phyloP scores from a whole-genome alignment of 2,797 vertebrate species.

The Sebastes itinus region DNA sequence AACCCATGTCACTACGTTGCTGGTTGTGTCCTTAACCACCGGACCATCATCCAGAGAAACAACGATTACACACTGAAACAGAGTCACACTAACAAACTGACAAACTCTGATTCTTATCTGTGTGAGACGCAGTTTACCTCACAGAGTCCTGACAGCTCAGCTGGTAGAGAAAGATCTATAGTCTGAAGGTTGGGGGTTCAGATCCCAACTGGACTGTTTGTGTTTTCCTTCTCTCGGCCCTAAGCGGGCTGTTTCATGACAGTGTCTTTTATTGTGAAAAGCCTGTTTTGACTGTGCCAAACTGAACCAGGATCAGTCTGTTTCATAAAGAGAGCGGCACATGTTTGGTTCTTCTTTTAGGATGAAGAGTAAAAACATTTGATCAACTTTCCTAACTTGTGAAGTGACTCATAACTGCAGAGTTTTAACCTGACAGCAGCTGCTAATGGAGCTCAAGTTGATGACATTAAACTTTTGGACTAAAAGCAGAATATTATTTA shows the following conservation, averaged over 20 bases:
- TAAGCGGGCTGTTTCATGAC: neutral
- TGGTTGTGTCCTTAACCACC: neutral
- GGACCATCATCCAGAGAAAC: neutral
- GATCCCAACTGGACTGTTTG: neutral
- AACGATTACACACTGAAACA: neutral
- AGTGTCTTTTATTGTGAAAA: neutral
- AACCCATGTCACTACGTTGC: no score
- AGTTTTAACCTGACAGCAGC: neutral
- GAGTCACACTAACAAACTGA: neutral
- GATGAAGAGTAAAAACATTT: neutral
- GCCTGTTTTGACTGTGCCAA: neutral
- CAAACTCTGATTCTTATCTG: neutral
- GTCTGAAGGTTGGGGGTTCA: neutral
- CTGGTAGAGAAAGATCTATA: neutral
- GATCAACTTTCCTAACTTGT: neutral
- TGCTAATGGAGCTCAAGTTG: neutral
- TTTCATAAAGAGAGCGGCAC: neutral
- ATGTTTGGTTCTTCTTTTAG: neutral
- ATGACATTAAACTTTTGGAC: neutral
- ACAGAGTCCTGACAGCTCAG: neutral
- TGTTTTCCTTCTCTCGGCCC: neutral
- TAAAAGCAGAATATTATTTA: neutral
- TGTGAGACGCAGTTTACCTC: neutral
- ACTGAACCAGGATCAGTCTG: neutral
- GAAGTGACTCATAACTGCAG: neutral